These are phyloP conservation scores for Trichechus manatus DNA, from an alignment of 2,113 vertebrate genomes.

Conservation along the genomic window DNA sequence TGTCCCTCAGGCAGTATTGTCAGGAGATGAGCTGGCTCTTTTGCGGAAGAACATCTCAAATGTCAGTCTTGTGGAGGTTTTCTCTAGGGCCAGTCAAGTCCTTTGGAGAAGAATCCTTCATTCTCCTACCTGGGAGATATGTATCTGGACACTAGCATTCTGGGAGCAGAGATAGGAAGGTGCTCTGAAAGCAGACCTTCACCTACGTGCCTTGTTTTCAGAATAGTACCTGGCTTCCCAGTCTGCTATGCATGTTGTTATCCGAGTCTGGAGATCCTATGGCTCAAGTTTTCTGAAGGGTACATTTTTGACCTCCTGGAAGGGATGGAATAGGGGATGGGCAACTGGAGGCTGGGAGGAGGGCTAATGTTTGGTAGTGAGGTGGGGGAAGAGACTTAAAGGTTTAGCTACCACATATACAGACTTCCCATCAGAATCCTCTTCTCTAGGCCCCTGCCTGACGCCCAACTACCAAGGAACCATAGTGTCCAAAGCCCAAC, in stretches of 20 bases:
- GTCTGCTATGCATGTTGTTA: background rate
- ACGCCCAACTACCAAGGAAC: fast-evolving
- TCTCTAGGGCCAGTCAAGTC: background rate
- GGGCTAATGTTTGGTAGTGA: background rate
- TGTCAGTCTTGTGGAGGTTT: background rate
- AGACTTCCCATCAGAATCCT: background rate
- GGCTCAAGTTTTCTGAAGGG: background rate
- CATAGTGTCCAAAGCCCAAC: background rate
- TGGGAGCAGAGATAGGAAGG: background rate
- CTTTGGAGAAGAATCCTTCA: background rate
- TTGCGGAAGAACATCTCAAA: background rate
- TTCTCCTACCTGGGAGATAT: background rate
- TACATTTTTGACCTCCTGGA: background rate
- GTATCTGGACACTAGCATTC: background rate
- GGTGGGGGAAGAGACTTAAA: background rate
- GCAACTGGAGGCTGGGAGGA: background rate
- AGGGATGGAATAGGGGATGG: background rate
- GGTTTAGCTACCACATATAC: too few relatives aligned
- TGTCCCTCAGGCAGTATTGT: background rate
- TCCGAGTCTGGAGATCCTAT: background rate
- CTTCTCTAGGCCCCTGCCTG: background rate
- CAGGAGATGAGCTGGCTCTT: background rate
- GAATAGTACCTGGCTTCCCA: background rate
- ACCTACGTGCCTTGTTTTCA: background rate
- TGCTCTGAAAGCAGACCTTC: background rate